Base-by-base conservation (phyloP, 2,888 invertebrate genomes). In the Melangyna quadrimaculata region DNA sequence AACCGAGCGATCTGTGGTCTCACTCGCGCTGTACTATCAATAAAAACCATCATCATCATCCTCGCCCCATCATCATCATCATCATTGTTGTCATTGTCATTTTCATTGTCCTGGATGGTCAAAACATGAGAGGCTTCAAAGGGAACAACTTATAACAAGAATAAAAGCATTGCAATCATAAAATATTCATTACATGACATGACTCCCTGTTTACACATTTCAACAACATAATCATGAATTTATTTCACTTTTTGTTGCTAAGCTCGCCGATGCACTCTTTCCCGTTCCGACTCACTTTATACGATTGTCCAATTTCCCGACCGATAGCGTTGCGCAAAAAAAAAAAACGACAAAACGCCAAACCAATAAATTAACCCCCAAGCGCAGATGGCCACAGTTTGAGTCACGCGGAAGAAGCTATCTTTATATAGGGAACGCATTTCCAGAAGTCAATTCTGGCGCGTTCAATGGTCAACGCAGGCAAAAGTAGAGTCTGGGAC, bases 151-250 rank as follows among this genome's bases (percentile, higher is more conserved):
- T 43, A 63, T 17, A 63, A 61, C 22, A 63, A 70, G 61, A 24
- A 51, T 6, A 57, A 32, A 65, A 51, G 43, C 55, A 71, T 74
- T 71, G 83, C 84, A 77, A 86, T 86, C 86, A 86, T 86, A 86
- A 86, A 86, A 86, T 86, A 86, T 86, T 86, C 86, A 86, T 86
- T 86, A 86, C 86, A 86, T 86, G 86, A 86, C 86, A 86, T 86
- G 86, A 86, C 86, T 86, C 86, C 81, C 86, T 86, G 86, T 86
- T 86, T 86, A 81, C 86, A 86, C 86, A 86, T 86, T 86, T 81
- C 81, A 86, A 86, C 86, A 86, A 81, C 86, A 86, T 86, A 81
- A 86, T 86, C 86, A 86, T 86, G 86, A 86, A 81, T 86, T 86
- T 81, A 86, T 86, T 86, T 86, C 69, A 75, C 55, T 83, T 83